These are phyloP conservation scores for Notodonta ziczac DNA, from an alignment of 2,888 invertebrate genomes.

Conservation along the genomic window DNA sequence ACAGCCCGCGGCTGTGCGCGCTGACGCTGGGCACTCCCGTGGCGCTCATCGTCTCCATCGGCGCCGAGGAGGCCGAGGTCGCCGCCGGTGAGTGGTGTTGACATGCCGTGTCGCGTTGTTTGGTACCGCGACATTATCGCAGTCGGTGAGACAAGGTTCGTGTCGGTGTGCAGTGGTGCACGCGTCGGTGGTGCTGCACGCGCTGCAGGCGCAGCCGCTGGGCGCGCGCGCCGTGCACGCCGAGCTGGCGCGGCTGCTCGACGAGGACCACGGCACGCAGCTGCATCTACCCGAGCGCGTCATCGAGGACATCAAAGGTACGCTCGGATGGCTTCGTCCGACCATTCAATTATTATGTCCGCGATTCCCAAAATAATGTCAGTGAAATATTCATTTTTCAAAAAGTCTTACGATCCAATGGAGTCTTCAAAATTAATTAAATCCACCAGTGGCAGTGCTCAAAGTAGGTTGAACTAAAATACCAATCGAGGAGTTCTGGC, in stretches of 20 bases:
- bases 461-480: too few species aligned
- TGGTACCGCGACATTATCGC: too few species aligned
- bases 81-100: conserved; percentile 52
- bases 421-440: too few species aligned
- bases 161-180: conserved; percentile 87
- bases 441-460: too few species aligned
- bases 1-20: conserved; percentile 93
- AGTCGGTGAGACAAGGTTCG: too few species aligned
- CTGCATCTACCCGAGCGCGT: conserved; percentile 81
- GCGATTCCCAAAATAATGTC: too few species aligned
- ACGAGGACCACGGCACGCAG: conserved; percentile 68
- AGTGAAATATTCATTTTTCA: too few species aligned
- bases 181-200: conserved; percentile 93
- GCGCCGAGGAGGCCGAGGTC: conserved; percentile 91
- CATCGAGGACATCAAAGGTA: conserved; percentile 91
- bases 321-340: conserved; percentile 1
- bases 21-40: conserved; percentile 91
- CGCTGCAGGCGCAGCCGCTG: conserved; percentile 92
- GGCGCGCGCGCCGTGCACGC: conserved; percentile 89
- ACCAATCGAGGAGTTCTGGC: too few species aligned
- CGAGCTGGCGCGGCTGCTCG: conserved; percentile 82
- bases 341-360: too few species aligned
- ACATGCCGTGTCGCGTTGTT: too few species aligned
- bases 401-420: too few species aligned
- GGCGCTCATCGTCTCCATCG: conserved; percentile 94